Evolutionary conservation across 2,888 invertebrate species (phyloP), one percentile per base, ranked within the genome.

Genomic region (Microplitis manilae): DNA sequence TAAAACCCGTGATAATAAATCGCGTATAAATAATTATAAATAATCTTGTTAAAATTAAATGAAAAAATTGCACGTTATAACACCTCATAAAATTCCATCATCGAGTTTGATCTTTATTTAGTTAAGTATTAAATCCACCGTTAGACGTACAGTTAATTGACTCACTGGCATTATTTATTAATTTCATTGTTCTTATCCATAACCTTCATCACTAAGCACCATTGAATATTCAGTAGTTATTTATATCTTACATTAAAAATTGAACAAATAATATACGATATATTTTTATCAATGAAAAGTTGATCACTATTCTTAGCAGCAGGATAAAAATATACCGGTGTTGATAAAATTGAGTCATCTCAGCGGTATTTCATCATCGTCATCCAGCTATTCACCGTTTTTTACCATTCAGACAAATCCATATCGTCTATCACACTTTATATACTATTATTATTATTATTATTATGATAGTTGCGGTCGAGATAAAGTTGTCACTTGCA

Each of bases 111-210:
- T 50, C 50, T 50, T 50, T 50, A 50, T 50, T 50, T 13, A 50
- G 50, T 50, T 50, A 4, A 50, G 50, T 13, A 50, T 50, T 13
- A 50, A 50, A 5, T 50, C 9, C 50, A 50, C 50, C 50, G 50
- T 50, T 50, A 50, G 50, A 50, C 50, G 50, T 50, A 50, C 50
- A 50, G 50, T 50, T 50, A 50, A 50, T 50, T 50, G 50, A 50
- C 50, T 50, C 50, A 50, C 50, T 50, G 50, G 50, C 13, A 50
- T 50, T 50, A 50, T 50, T 50, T 50, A 50, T 50, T 50, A 50
- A 50, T 50, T 50, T 50, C 50, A 50, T 50, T 50, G 50, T 50
- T 50, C 50, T 50, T 50, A 50, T 50, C 50, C 50, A 13, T 13
- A 50, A 50, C 50, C 50, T 50, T 50, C 50, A 50, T 50, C 50